Percentiles rank a stretch among this genome's conserved stretches.
phyloP scores from a whole-genome alignment of 2,797 vertebrate genomes.

The Pangasius djambal region DNA sequence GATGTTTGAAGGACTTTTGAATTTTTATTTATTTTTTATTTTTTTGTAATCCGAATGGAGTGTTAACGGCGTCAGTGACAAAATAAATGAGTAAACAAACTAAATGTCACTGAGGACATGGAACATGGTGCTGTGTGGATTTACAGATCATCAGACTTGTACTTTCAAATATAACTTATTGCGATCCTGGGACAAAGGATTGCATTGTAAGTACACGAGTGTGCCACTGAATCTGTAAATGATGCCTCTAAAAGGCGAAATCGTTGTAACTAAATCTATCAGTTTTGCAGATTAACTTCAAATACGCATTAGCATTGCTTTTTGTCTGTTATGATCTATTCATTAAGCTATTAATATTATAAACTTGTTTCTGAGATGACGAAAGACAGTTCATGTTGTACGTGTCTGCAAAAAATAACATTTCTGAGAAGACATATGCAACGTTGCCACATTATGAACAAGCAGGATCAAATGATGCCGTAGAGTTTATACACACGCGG shows the following conservation, averaged over 20 bases:
- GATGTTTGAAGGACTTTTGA: conserved; percentile 45
- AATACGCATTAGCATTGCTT: neutral
- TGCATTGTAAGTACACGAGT: neutral
- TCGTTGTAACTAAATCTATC: neutral
- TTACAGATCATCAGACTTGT: neutral
- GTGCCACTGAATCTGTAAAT: neutral
- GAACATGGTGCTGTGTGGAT: neutral
- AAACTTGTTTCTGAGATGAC: too few species aligned
- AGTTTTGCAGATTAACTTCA: neutral
- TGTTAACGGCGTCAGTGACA: conserved; percentile 18
- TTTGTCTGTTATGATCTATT: neutral
- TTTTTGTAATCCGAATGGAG: conserved; percentile 3
- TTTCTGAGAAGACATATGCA: too few species aligned
- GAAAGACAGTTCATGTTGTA: too few species aligned
- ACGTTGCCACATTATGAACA: too few species aligned
- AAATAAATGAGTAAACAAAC: conserved; percentile 37
- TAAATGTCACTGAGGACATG: conserved; percentile 7
- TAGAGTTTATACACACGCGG: too few species aligned
- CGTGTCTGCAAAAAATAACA: too few species aligned
- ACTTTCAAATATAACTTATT: neutral
- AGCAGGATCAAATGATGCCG: too few species aligned
- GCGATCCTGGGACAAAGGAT: neutral
- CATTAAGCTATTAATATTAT: neutral
- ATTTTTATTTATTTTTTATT: neutral
- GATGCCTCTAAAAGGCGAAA: neutral